These are phyloP conservation scores for Phylloscopus trochiloides DNA, from an alignment of 2,113 vertebrate species.

Conservation along the genomic window DNA sequence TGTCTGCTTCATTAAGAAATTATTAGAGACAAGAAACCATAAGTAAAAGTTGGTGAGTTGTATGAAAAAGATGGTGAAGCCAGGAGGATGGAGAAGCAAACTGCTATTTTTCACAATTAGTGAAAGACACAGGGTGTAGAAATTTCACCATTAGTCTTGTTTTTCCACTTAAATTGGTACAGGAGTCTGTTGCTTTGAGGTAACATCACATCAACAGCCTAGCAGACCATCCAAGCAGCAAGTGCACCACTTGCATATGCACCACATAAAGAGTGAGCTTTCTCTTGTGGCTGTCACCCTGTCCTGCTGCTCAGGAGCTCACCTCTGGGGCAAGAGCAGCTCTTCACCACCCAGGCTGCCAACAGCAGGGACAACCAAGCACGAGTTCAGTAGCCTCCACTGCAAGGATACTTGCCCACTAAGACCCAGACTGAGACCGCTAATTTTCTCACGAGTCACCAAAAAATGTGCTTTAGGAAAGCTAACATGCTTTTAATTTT, in stretches of 20 bases:
- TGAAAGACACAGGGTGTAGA: not conserved
- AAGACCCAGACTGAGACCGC: not conserved
- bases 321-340: not conserved
- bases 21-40: not conserved
- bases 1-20: constrained; percentile 12
- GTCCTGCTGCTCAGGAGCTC: not conserved
- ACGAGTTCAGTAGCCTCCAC: not conserved
- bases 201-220: not conserved
- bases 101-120: not conserved
- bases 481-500: accelerated
- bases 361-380: not conserved
- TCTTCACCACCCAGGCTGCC: not conserved
- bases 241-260: not conserved
- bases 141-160: not conserved
- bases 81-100: not conserved
- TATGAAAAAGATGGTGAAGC: not conserved
- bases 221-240: not conserved
- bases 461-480: not conserved
- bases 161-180: not conserved
- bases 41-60: not conserved
- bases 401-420: not conserved
- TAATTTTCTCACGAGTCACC: not conserved
- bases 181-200: not conserved
- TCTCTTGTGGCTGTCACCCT: accelerated
- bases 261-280: not conserved